Base-by-base conservation (phyloP, 30 jellyfish, hydroid and myxozoan genomes). In the Aurelia aurita complex sp. Pacific region DNA sequence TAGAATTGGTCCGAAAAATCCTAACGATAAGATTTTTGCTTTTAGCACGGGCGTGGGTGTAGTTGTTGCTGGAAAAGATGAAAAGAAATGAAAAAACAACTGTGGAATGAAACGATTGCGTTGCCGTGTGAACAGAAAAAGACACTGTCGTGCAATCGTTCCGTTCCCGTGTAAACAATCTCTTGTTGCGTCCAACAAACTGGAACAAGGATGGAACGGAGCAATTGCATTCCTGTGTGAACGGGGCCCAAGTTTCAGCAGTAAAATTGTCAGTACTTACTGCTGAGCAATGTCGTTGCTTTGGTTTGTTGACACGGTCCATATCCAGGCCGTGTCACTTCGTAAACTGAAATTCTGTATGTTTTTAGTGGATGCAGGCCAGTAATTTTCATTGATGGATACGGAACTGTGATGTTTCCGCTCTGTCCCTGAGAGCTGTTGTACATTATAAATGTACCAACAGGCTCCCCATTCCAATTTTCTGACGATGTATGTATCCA, bases 301-400 rank as follows among this genome's bases (percentile, higher is more conserved):
- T 64, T 78, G 33, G 79, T 73, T 38, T 76, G 59, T 14, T 67
- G 69, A 63, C 96, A 77, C 36, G 96, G 96, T 12, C 96, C 96
- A 1, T 33, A 46, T 8, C 96, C 96, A 16, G n/a, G 64, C 5
- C 53, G 34, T 11, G 85, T 87, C 63, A 40, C 81, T 9, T 66
- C 85, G 70, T 88, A 77, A 13, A 77, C 90, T 1, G 63, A 84
- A 35, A 87, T 77, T n/a, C 69, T 17, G 60, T 87, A 87, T 2
- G 77, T 34, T 34, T 85, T 87, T 13, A 70, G 0, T 53, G 96
- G 96, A 3, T 19, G 23, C 3, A 87, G 82, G 42, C 19, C 32
- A 2, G 14, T 15, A 38, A 77, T 12, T 2, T 36, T 29, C 15
- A 33, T 52, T 17, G 68, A 61, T 32, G 86, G 81, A 55, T 34